Evolutionary conservation across 2,113 vertebrate genomes (phyloP).

Genomic region (Archilochus colubris): DNA sequence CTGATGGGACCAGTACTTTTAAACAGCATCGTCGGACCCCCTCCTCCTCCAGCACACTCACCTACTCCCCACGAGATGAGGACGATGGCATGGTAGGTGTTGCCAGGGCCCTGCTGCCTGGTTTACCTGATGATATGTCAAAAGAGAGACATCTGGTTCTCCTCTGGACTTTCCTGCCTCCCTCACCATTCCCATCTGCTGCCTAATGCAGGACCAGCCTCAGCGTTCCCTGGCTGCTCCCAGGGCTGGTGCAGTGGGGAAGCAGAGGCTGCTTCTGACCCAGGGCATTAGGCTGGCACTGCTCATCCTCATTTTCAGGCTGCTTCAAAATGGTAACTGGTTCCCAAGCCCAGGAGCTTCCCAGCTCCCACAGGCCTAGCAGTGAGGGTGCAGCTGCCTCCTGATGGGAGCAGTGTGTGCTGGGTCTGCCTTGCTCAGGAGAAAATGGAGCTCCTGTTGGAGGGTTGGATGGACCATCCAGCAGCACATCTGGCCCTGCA

Average conservation of each 20-base stretch:
- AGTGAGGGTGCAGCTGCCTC: not conserved
- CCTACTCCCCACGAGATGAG: conserved; percentile 91
- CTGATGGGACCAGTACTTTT: conserved; percentile 85
- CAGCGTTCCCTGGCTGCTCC: not conserved
- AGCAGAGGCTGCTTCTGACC: not conserved
- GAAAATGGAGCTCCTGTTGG: not conserved
- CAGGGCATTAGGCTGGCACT: not conserved
- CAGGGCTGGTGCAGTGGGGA: not conserved
- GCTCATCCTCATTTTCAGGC: not conserved
- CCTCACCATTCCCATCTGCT: not conserved
- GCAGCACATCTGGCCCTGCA: not conserved
- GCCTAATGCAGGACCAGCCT: not conserved
- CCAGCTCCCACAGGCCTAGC: not conserved
- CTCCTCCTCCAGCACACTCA: conserved; percentile 92
- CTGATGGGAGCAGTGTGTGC: not conserved
- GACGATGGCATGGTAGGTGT: conserved; percentile 93
- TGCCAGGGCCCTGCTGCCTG: not conserved
- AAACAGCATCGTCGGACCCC: conserved; percentile 95
- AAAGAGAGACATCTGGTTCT: not conserved
- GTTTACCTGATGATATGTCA: not conserved
- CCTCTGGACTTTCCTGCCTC: not conserved
- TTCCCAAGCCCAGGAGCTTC: not conserved
- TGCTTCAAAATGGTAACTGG: not conserved
- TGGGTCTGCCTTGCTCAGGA: not conserved
- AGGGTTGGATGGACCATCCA: not conserved